phyloP scores from a whole-genome alignment of 2,888 invertebrate genomes.

The Coleophora flavipennella region DNA sequence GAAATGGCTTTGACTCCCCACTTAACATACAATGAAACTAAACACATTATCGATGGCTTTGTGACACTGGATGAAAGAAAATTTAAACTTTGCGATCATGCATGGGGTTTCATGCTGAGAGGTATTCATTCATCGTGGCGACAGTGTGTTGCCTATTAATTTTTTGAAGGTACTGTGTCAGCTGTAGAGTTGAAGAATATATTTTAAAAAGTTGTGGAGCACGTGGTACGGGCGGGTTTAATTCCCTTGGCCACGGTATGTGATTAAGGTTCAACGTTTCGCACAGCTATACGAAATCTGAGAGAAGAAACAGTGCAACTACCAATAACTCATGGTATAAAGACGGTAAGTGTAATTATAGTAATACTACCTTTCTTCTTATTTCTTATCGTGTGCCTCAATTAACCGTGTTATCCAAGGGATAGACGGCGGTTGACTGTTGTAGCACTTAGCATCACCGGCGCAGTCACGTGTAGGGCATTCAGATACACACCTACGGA shows the following conservation, averaged over 20 bases:
- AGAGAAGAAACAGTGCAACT: no score
- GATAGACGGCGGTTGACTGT: no score
- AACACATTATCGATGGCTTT: constrained; percentile 15
- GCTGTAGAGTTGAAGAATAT: constrained; percentile 14
- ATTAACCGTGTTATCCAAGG: no score
- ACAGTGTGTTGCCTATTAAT: constrained; percentile 21
- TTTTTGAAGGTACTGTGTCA: constrained; percentile 15
- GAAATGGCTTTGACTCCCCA: constrained; percentile 16
- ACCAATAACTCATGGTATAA: no score
- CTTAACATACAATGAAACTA: constrained; percentile 6
- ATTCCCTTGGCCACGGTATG: constrained; percentile 15
- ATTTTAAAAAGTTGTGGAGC: constrained; percentile 13
- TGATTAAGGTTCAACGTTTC: constrained; percentile 21
- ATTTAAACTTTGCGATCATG: constrained; percentile 15
- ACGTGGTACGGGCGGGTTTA: constrained; percentile 11
- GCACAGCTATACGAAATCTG: constrained; percentile 18
- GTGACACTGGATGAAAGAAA: constrained; percentile 6
- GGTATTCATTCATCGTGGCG: constrained; percentile 13
- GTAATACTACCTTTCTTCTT: no score
- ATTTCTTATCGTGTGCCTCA: no score
- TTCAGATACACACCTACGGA: no score
- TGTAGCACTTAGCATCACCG: constrained; percentile 14
- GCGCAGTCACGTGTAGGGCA: no score
- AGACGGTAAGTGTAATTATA: no score
- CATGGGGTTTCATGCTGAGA: constrained; percentile 20